Conservation (phyloP, 2,888 invertebrate genomes). For the Tortricodes alternella region DNA sequence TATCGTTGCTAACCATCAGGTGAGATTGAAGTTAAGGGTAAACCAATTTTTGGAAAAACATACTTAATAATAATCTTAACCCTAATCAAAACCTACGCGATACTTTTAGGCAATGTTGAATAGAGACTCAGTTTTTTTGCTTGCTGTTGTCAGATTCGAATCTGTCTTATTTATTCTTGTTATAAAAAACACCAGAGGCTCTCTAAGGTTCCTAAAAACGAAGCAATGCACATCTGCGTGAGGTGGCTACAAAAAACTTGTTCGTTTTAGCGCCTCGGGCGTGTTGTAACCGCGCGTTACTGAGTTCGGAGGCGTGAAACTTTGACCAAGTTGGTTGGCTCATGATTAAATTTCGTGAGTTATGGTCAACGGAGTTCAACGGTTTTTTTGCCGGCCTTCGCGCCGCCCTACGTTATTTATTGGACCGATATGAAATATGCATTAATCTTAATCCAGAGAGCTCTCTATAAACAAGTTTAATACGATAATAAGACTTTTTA, state of each 20-base stretch:
- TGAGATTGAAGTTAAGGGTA: no score
- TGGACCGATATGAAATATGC: slow-evolving; percentile 61
- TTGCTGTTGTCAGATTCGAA: not conserved
- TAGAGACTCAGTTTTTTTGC: not conserved
- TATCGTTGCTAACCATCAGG: no score
- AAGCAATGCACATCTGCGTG: slow-evolving; percentile 18
- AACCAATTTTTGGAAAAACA: no score
- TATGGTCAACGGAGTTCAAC: slow-evolving; percentile 59
- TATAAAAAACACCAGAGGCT: not conserved
- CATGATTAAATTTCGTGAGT: slow-evolving; percentile 73
- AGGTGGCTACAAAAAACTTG: slow-evolving; percentile 14
- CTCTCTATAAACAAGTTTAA: slow-evolving; percentile 56
- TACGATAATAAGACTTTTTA: slow-evolving; percentile 42
- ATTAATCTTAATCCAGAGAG: slow-evolving; percentile 53
- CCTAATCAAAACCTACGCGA: no score
- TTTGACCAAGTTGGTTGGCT: slow-evolving; percentile 43
- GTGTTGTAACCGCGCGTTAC: slow-evolving; percentile 17
- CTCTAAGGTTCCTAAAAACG: not conserved
- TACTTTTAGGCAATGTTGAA: no score
- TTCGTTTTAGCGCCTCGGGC: slow-evolving; percentile 10
- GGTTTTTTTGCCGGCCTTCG: slow-evolving; percentile 56
- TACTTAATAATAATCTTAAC: no score
- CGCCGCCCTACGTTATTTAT: slow-evolving; percentile 63
- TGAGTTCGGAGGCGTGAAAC: slow-evolving; percentile 41
- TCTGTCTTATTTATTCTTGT: not conserved